Conservation (phyloP, 2,888 invertebrate species). For the Acronicta leporina region DNA sequence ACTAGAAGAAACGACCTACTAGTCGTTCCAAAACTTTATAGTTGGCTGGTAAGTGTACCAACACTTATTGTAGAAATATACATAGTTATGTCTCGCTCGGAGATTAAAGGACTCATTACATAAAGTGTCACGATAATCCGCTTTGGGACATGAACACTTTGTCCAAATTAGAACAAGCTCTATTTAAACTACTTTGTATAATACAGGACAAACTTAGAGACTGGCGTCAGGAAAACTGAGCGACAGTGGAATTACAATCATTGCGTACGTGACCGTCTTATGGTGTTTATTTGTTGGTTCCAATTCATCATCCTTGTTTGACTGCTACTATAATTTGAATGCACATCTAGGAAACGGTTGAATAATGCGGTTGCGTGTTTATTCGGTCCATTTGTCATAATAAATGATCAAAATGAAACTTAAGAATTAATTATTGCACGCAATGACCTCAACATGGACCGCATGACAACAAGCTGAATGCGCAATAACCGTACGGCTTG, state of each 20-base stretch:
- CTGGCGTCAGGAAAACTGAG: constrained; percentile 17
- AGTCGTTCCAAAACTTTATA: constrained; percentile 16
- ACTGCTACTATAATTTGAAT: constrained; percentile 33
- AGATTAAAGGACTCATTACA: not conserved
- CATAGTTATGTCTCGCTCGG: not conserved
- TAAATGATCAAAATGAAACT: constrained; percentile 67
- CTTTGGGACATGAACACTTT: constrained; percentile 7
- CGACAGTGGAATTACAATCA: constrained; percentile 45
- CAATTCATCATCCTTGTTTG: constrained; percentile 44
- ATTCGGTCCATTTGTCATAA: constrained; percentile 43
- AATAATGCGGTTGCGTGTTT: constrained; percentile 43
- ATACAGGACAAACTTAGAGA: constrained; percentile 10
- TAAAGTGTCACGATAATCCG: constrained; percentile 2
- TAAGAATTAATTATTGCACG: constrained; percentile 67
- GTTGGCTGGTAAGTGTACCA: constrained; percentile 1
- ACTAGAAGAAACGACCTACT: constrained; percentile 28
- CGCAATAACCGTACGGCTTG: constrained; percentile 69
- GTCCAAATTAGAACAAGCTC: constrained; percentile 12
- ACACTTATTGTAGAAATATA: constrained; percentile 8
- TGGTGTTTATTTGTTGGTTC: constrained; percentile 27
- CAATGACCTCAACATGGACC: constrained; percentile 73
- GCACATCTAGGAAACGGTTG: constrained; percentile 29
- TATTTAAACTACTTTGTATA: constrained; percentile 3
- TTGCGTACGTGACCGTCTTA: constrained; percentile 45
- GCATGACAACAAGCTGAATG: constrained; percentile 71